phyloP scores from a whole-genome alignment of 1,140 invertebrate species.

The Solenopsis fugax region DNA sequence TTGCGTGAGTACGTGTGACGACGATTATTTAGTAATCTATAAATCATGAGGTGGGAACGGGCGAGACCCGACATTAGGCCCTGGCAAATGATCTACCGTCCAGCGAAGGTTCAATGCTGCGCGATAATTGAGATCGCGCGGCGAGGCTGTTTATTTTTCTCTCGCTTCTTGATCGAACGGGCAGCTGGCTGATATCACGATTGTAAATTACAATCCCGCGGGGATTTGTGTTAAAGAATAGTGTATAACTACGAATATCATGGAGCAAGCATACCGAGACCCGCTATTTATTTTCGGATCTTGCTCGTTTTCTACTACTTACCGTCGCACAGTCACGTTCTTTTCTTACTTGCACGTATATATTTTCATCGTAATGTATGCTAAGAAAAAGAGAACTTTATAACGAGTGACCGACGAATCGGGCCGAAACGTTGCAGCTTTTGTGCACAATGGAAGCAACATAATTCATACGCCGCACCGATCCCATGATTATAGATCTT shows the following conservation, averaged over 20 bases:
- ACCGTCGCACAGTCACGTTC: not conserved
- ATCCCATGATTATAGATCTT: constrained; percentile 22
- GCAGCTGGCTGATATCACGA: constrained; percentile 35
- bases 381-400: not conserved
- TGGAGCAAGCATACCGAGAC: not conserved
- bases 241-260: not conserved
- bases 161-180: not conserved
- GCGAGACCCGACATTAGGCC: constrained; percentile 68
- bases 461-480: constrained; percentile 36
- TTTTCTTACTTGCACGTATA: not conserved
- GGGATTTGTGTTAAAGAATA: constrained; percentile 11
- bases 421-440: not conserved
- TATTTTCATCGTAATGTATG: not conserved
- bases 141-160: constrained; percentile 29
- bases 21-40: constrained; percentile 65
- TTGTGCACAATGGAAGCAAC: constrained; percentile 8
- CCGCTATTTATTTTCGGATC: constrained; percentile 35
- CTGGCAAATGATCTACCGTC: constrained; percentile 61
- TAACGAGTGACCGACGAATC: not conserved
- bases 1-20: constrained; percentile 20
- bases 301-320: constrained; percentile 8
- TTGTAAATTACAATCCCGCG: constrained; percentile 45
- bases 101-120: constrained; percentile 4
- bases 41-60: constrained; percentile 65
- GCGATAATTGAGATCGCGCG: constrained; percentile 57